phyloP scores from a whole-genome alignment of 2,113 vertebrate genomes.

The Pedionomus torquatus region DNA sequence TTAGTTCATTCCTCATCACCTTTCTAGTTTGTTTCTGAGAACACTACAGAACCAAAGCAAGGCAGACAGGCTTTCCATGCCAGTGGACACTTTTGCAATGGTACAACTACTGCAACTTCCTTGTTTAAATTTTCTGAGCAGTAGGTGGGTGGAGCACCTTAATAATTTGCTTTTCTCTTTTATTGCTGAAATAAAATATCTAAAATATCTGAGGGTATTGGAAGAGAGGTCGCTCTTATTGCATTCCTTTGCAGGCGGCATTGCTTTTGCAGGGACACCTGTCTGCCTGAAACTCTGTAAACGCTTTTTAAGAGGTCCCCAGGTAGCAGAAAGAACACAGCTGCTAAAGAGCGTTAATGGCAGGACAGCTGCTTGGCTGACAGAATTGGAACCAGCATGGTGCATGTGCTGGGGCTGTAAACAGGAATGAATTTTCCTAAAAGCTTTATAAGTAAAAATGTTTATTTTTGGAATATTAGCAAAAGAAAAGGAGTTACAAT shows the following conservation, averaged over 20 bases:
- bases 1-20: neutral
- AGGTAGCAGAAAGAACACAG: slow-evolving; percentile 63
- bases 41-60: neutral
- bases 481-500: slow-evolving; percentile 75
- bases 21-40: neutral
- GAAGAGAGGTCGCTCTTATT: slow-evolving; percentile 1
- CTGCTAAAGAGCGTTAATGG: slow-evolving; percentile 50
- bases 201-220: slow-evolving; percentile 11
- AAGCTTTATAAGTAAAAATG: slow-evolving; percentile 77
- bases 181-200: slow-evolving; percentile 30
- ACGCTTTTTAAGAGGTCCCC: slow-evolving; percentile 58
- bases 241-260: slow-evolving; percentile 49
- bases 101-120: neutral
- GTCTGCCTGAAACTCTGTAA: slow-evolving; percentile 56
- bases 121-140: neutral
- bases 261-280: slow-evolving; percentile 67
- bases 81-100: neutral
- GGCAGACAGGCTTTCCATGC: neutral
- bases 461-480: slow-evolving; percentile 80
- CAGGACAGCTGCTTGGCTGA: slow-evolving; percentile 79
- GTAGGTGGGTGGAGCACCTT: neutral
- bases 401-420: slow-evolving; percentile 69
- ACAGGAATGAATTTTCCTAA: slow-evolving; percentile 81
- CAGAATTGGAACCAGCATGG: slow-evolving; percentile 69
- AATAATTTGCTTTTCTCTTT: slow-evolving; percentile 35